Conservation (phyloP, 92 coral and sea anemone genomes). For the Phymanthus crucifer region DNA sequence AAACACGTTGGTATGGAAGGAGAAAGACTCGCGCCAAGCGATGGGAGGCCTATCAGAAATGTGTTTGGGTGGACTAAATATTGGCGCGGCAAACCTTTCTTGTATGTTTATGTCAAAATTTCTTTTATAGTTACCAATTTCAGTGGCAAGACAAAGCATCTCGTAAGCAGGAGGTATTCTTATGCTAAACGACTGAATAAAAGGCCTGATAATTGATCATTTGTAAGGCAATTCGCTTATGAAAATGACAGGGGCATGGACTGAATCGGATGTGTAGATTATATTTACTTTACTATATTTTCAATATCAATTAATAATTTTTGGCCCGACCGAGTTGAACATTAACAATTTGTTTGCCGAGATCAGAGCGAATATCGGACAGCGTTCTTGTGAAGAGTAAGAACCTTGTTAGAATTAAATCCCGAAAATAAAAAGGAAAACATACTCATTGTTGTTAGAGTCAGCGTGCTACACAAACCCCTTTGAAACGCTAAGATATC, state of each 20-base stretch:
- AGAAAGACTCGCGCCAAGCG: constrained; percentile 18
- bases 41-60: constrained; percentile 24
- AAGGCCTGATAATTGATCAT: constrained; percentile 97
- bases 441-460: constrained; percentile 66
- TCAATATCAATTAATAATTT: constrained; percentile 89
- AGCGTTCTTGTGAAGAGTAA: constrained; percentile 12
- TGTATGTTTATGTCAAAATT: constrained; percentile 66
- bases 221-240: constrained; percentile 94
- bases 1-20: constrained; percentile 12
- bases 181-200: constrained; percentile 90
- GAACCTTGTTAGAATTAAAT: constrained; percentile 36
- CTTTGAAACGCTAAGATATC: constrained; percentile 82
- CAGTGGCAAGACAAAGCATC: constrained; percentile 75
- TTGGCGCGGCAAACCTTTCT: constrained; percentile 46
- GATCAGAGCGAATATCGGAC: constrained; percentile 20
- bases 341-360: constrained; percentile 76
- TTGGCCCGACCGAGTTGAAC: constrained; percentile 67
- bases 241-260: constrained; percentile 78
- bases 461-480: constrained; percentile 73
- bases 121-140: constrained; percentile 73
- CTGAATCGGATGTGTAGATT: constrained; percentile 73
- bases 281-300: constrained; percentile 80
- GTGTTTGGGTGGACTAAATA: constrained; percentile 33
- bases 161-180: constrained; percentile 85
- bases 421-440: constrained; percentile 52